These are phyloP conservation scores for Argopecten irradians DNA, from an alignment of 1,140 invertebrate genomes.

Conservation along the genomic window DNA sequence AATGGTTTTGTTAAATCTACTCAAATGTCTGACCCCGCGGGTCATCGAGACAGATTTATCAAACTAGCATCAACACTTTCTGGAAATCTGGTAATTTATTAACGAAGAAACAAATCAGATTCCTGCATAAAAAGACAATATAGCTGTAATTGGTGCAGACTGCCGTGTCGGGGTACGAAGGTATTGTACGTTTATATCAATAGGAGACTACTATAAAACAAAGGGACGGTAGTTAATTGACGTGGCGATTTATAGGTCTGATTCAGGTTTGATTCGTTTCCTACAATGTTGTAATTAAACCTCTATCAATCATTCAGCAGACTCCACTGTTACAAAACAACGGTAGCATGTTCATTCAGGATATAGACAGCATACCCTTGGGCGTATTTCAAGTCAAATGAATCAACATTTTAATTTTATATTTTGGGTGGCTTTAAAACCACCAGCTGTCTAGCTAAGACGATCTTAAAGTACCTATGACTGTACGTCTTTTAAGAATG, in stretches of 20 bases:
- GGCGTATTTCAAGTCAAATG: neutral
- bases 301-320: neutral
- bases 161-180: neutral
- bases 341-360: neutral
- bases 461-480: neutral
- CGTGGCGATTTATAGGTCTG: neutral
- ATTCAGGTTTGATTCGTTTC: no score
- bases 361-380: neutral
- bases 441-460: neutral
- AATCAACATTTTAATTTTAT: neutral
- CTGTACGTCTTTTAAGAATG: neutral
- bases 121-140: neutral
- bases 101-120: conserved; percentile 11
- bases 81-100: neutral
- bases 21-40: neutral
- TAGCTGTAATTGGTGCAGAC: neutral
- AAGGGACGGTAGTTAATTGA: neutral
- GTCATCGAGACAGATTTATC: neutral
- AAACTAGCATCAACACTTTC: neutral
- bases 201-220: neutral
- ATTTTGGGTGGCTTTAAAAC: neutral
- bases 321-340: neutral
- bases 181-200: neutral
- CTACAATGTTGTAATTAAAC: neutral
- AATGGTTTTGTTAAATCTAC: conserved; percentile 10